Evolutionary conservation across 2,113 vertebrate species (phyloP), one percentile per base, ranked within the genome.

Genomic region (Heptranchias perlo): DNA sequence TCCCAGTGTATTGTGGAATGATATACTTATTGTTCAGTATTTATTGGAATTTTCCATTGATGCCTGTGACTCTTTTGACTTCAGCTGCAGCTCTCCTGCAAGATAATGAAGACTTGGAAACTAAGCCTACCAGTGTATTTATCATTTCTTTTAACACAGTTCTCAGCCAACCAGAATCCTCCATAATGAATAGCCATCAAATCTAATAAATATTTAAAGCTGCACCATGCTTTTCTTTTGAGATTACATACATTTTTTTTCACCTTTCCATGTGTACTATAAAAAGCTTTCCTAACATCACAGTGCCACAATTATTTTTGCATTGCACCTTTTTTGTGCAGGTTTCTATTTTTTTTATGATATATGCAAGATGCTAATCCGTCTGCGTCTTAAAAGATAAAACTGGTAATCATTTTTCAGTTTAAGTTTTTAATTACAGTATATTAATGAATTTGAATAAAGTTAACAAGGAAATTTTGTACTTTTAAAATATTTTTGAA

Each of bases 81-180:
- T 49, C 64, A 69, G 14, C 94, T 5, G 65, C 64, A 69, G 64
- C 65, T 69, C 94, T 49, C 64, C 35, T 95, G 28, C 11, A 69
- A 95, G 65, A 69, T 47, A 93, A 93, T 94, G 64, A 69, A 3
- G 64, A 47, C 25, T 67, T 49, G 39, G 10, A 91, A 35, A 58
- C 87, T 91, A 58, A 58, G 52, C 54, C 52, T 58, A 91, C 49
- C 25, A 52, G 23, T 31, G 28, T 16, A 95, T 95, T 49, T 95
- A 95, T 69, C 52, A 73, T 49, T 25, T 54, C 23, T 95, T 67
- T 95, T 62, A 62, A 93, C 58, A 92, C 94, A 95, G 25, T 35
- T 49, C 44, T 49, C 44, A 69, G 61, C 47, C 25, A 52, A 95
- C 44, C 65, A 31, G 47, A 73, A 69, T 95, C 64, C 64, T 69